phyloP scores from a whole-genome alignment of 2,888 invertebrate species.

The Neria commutata region DNA sequence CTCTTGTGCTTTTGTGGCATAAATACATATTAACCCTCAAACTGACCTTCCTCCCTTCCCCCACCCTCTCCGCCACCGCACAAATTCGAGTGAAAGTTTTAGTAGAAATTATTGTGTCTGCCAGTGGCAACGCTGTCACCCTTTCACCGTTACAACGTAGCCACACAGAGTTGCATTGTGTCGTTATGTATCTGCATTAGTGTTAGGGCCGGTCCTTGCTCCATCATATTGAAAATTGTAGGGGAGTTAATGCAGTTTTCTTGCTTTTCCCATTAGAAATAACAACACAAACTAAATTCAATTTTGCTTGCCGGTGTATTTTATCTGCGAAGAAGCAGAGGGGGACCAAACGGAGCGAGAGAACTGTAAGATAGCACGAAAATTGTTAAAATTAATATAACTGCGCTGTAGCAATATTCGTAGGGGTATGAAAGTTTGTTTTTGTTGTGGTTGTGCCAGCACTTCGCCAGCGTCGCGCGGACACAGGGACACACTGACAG shows the following conservation, averaged over 20 bases:
- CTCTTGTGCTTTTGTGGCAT: too few relatives aligned
- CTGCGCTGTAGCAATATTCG: background rate
- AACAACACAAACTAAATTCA: conserved; percentile 13
- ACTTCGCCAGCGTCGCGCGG: background rate
- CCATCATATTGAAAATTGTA: too few relatives aligned
- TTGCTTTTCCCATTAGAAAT: background rate
- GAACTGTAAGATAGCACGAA: background rate
- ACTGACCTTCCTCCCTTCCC: too few relatives aligned
- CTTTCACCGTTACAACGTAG: too few relatives aligned
- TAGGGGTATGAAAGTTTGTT: background rate
- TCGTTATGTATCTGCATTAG: too few relatives aligned
- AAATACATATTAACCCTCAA: too few relatives aligned
- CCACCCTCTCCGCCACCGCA: too few relatives aligned
- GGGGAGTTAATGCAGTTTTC: conserved; percentile 15
- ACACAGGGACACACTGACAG: background rate
- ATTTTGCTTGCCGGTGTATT: conserved; percentile 1
- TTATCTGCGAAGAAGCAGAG: background rate
- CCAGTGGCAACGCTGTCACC: background rate
- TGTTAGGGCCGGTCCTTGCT: too few relatives aligned
- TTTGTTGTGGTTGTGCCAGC: background rate
- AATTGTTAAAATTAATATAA: background rate
- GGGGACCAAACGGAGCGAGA: background rate
- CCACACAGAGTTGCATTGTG: too few relatives aligned
- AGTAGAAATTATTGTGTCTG: background rate
- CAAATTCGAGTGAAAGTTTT: background rate